Base-by-base conservation (phyloP, 2,888 invertebrate genomes). In the Hemaris fuciformis region DNA sequence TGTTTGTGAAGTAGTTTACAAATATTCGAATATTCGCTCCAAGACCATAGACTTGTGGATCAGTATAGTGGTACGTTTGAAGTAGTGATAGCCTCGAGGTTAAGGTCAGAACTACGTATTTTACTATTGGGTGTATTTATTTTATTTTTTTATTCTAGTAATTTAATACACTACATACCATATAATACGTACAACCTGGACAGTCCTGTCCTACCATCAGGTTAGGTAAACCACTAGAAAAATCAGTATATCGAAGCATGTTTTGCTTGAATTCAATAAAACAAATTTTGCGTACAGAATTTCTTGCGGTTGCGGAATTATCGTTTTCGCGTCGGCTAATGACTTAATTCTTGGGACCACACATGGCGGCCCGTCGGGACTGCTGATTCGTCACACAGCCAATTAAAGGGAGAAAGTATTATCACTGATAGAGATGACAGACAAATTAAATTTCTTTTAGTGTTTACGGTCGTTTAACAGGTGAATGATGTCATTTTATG, bases 341-440 rank as follows among this genome's bases (percentile, higher is more conserved):
- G 82, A 82, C 85, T 84, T 84, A 83, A 85, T 85, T 65, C 68
- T 63, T 64, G 66, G 64, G 84, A 76, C 85, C 85, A 81, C 85
- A 85, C 85, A 79, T 74, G 68, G 63, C 56, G 67, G n/a, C n/a
- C n/a, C 64, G 18, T 57, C 67, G 53, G 65, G 46, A 38, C n/a
- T 38, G 46, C n/a, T 18, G n/a, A 53, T 53, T 31, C 53, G 53
- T 53, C 53, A 15, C 31, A 31, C 31, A 10, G 18, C 53, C 31
- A 57, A 27, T 59, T 42, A 43, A 57, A 41, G n/a, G 59, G 59
- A 46, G 25, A 59, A 57, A 34, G 53, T 53, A 53, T 46, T 38
- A 38, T 38, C 38, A n/a, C 46, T 6, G 23, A 46, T n/a, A 31
- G 53, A 53, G 53, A 53, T 53, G 53, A 18, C 27, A n/a, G n/a